Base-by-base conservation (phyloP, 2,113 vertebrate genomes). In the Calypte anna region DNA sequence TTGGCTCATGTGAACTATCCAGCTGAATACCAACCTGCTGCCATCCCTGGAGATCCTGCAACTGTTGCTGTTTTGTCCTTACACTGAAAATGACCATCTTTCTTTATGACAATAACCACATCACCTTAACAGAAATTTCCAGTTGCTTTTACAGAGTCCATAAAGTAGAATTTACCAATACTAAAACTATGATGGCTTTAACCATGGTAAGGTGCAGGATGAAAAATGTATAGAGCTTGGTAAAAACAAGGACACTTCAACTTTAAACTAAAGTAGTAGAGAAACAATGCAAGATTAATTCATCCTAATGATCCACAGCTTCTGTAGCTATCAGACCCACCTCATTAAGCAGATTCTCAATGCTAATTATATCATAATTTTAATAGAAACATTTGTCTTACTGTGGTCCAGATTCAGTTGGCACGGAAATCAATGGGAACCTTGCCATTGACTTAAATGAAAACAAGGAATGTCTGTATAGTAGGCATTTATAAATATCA, bases 301-400 rank as follows among this genome's bases (percentile, higher is more conserved):
- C 18, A 83, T 48, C 43, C 8, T 67, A 82, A 82, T 30, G 36
- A 88, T 44, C 31, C 55, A 33, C 28, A 67, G 21, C 28, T 88
- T 81, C 67, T 90, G 46, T 28, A 74, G 70, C 46, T 85, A 66
- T 46, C 67, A 93, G 50, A 51, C 67, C 8, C 58, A 77, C 51
- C 28, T 85, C 50, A 82, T 92, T 82, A 93, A 86, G 85, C 33
- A 88, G 69, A 31, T 86, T 93, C 75, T 53, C 48, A 82, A 22
- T 58, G 59, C 22, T 74, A 90, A 93, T 90, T 91, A 82, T 73
- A 80, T 66, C 28, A 74, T 69, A 5, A 63, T 64, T 92, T 90
- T 86, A 46, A 78, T 57, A 57, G 31, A 88, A 90, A 70, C 25
- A 27, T 82, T 88, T 77, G 28, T 57, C 76, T 94, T 93, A 54